phyloP scores from a whole-genome alignment of 2,888 invertebrate genomes.

The Gisinianus flammeolus region DNA sequence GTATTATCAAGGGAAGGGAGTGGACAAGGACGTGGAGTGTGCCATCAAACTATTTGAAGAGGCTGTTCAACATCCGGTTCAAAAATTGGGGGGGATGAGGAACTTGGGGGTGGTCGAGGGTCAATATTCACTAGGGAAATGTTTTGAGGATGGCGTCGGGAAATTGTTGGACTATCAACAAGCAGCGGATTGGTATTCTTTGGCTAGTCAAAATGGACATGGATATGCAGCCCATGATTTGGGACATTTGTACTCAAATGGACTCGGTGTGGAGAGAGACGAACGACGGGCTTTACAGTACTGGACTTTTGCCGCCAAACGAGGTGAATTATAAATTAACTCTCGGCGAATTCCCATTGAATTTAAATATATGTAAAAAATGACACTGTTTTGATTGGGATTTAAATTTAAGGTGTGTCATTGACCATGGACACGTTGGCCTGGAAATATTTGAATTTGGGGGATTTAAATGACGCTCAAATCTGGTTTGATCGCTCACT shows the following conservation, averaged over 20 bases:
- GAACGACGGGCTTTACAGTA: not conserved
- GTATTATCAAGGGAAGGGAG: not conserved
- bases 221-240: slow-evolving; percentile 4
- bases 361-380: no score
- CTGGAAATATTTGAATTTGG: not conserved
- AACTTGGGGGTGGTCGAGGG: not conserved
- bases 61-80: not conserved
- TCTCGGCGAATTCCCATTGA: no score
- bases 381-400: no score
- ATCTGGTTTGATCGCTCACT: not conserved
- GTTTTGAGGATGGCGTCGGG: slow-evolving; percentile 13
- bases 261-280: not conserved
- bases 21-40: not conserved
- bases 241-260: not conserved
- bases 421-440: slow-evolving; percentile 25
- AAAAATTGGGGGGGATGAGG: not conserved
- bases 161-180: not conserved
- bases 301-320: slow-evolving; percentile 12
- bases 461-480: not conserved
- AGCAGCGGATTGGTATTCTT: slow-evolving; percentile 10
- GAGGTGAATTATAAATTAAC: not conserved
- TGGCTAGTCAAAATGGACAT: not conserved
- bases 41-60: slow-evolving; percentile 5
- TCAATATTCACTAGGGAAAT: not conserved
- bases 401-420: no score